Conservation (phyloP, 2,113 vertebrate species). For the Microcebus griseorufus region DNA sequence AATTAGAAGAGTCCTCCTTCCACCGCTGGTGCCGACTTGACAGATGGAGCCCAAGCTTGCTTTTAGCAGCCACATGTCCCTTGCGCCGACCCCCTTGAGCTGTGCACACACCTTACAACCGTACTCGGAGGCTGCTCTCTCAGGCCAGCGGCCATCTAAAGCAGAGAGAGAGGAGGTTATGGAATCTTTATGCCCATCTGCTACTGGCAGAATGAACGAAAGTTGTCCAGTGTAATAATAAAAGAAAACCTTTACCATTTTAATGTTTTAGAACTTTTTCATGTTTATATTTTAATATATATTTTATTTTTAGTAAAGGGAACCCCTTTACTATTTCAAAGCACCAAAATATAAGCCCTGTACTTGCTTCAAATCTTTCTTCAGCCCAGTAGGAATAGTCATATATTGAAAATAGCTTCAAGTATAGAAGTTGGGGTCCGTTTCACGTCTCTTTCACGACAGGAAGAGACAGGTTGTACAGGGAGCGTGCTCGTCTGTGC, state of each 20-base stretch:
- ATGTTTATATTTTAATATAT: background rate
- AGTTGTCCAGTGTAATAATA: background rate
- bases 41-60: background rate
- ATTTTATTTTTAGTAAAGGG: background rate
- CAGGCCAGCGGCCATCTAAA: background rate
- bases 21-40: background rate
- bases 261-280: background rate
- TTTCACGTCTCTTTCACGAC: background rate
- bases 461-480: background rate
- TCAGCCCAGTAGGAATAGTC: background rate
- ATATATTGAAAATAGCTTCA: background rate
- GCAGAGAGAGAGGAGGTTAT: fast-evolving
- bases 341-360: background rate
- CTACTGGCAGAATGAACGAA: background rate
- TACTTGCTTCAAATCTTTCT: background rate
- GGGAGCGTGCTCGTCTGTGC: fast-evolving
- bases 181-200: background rate
- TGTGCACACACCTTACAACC: background rate
- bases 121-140: background rate
- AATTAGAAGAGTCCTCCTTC: background rate
- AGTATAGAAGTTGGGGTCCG: background rate
- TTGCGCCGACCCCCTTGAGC: background rate
- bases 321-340: background rate
- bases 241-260: background rate
- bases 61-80: too few species aligned